Evolutionary conservation across 2,113 vertebrate species (phyloP).

Genomic region (Urocynchramus pylzowi): DNA sequence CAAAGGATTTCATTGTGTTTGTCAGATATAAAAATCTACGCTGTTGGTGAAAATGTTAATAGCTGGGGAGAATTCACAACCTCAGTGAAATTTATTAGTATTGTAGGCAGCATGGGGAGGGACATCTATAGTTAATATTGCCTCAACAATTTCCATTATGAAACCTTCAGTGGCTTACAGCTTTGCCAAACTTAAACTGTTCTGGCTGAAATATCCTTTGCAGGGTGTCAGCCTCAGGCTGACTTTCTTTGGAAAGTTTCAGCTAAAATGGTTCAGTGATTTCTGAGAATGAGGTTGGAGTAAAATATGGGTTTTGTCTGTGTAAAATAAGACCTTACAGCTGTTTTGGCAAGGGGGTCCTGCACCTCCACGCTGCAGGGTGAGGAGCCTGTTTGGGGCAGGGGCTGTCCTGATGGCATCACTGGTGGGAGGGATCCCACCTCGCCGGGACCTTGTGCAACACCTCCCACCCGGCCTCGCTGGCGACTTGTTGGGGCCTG

Average conservation of each 20-base stretch:
- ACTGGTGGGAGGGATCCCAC: neutral
- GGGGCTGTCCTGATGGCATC: neutral
- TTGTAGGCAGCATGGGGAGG: slow-evolving; percentile 48
- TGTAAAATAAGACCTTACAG: neutral
- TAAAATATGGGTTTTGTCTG: slow-evolving; percentile 46
- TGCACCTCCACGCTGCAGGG: neutral
- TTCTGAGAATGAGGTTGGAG: slow-evolving; percentile 54
- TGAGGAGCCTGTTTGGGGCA: neutral
- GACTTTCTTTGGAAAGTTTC: slow-evolving; percentile 65
- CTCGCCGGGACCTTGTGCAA: neutral
- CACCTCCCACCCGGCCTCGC: neutral
- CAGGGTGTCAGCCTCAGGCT: slow-evolving; percentile 58
- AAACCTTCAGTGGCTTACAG: slow-evolving; percentile 61
- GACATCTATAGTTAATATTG: slow-evolving; percentile 59
- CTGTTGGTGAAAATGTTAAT: slow-evolving; percentile 35
- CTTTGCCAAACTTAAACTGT: slow-evolving; percentile 65
- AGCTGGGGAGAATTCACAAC: slow-evolving; percentile 42
- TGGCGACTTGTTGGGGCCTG: neutral
- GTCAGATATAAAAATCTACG: slow-evolving; percentile 27
- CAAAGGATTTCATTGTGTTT: slow-evolving; percentile 48
- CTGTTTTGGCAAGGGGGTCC: neutral
- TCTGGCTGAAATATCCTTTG: slow-evolving; percentile 62
- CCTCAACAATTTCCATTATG: slow-evolving; percentile 67
- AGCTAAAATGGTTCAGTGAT: slow-evolving; percentile 55
- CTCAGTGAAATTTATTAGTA: slow-evolving; percentile 52